phyloP scores from a whole-genome alignment of 2,888 invertebrate genomes.

The Gymnoscelis rufifasciata region DNA sequence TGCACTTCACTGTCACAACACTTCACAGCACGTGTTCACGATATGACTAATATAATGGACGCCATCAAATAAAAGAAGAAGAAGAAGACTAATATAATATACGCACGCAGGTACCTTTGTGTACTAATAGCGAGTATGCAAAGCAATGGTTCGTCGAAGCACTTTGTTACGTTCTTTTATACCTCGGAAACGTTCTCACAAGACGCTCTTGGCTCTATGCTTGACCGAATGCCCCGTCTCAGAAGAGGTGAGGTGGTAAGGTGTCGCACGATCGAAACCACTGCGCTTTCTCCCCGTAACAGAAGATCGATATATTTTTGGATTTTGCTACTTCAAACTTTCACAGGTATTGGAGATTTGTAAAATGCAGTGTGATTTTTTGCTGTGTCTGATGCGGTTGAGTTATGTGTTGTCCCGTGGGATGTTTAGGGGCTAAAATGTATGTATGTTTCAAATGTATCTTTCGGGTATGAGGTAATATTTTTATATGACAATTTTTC shows the following conservation, averaged over 20 bases:
- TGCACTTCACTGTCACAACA: slow-evolving; percentile 39
- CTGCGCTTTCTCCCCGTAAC: slow-evolving; percentile 45
- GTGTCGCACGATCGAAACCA: slow-evolving; percentile 39
- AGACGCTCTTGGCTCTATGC: slow-evolving; percentile 60
- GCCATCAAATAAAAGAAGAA: too few relatives aligned
- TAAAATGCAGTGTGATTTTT: slow-evolving; percentile 17
- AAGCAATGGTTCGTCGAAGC: slow-evolving; percentile 68
- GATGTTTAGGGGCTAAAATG: too few relatives aligned
- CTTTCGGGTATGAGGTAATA: too few relatives aligned
- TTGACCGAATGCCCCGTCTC: slow-evolving; percentile 56
- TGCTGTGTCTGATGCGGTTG: too few relatives aligned
- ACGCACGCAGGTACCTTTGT: slow-evolving; percentile 34
- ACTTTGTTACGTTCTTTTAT: slow-evolving; percentile 71
- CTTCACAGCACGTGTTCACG: slow-evolving; percentile 33
- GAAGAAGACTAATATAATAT: too few relatives aligned
- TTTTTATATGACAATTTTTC: too few relatives aligned
- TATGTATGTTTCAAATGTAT: too few relatives aligned
- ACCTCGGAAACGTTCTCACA: slow-evolving; percentile 72
- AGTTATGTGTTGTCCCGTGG: too few relatives aligned
- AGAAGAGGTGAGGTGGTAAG: slow-evolving; percentile 26
- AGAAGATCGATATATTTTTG: slow-evolving; percentile 34
- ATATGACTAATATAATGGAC: neutral
- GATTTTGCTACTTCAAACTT: slow-evolving; percentile 42
- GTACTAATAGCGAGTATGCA: slow-evolving; percentile 47
- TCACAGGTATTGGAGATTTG: slow-evolving; percentile 31